A percentile compares a stretch with the other conserved stretches of the same genome.
Evolutionary conservation across 2,113 vertebrate genomes (phyloP).

Genomic region (Eonycteris spelaea): DNA sequence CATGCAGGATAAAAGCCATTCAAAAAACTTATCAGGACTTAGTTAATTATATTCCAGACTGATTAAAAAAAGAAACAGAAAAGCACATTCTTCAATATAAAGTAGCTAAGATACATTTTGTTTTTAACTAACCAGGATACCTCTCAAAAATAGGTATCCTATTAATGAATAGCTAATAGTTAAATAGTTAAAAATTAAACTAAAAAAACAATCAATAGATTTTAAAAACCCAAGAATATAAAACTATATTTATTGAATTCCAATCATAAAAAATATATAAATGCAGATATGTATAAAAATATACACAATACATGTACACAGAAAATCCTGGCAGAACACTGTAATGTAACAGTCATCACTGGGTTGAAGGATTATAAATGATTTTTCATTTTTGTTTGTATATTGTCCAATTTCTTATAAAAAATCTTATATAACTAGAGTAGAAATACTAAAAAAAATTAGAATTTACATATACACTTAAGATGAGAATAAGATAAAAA

Average conservation of each 20-base stretch:
- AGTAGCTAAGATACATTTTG: not conserved
- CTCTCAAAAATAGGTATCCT: not conserved
- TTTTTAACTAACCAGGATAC: not conserved
- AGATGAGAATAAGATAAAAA: not conserved
- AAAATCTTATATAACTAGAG: not conserved
- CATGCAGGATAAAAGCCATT: conserved; percentile 1
- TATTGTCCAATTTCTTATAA: not conserved
- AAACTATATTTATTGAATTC: not conserved
- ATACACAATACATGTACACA: not conserved
- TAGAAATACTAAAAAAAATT: not conserved
- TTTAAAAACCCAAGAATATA: not conserved
- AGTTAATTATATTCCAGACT: not conserved
- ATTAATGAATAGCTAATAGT: conserved; percentile 1
- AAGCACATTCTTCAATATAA: not conserved
- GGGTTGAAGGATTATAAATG: not conserved
- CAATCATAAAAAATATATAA: conserved; percentile 6
- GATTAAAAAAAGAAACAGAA: not conserved
- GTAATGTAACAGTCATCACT: not conserved
- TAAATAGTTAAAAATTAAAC: not conserved
- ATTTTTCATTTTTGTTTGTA: not conserved
- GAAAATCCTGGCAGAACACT: not conserved
- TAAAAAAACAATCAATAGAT: not conserved
- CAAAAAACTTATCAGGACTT: not conserved
- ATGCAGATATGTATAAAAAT: not conserved
- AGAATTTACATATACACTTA: not conserved